Percentiles rank a stretch among this genome's conserved stretches.
Conservation (phyloP, 2,888 invertebrate species). For the Drosophila nr. medialis region DNA sequence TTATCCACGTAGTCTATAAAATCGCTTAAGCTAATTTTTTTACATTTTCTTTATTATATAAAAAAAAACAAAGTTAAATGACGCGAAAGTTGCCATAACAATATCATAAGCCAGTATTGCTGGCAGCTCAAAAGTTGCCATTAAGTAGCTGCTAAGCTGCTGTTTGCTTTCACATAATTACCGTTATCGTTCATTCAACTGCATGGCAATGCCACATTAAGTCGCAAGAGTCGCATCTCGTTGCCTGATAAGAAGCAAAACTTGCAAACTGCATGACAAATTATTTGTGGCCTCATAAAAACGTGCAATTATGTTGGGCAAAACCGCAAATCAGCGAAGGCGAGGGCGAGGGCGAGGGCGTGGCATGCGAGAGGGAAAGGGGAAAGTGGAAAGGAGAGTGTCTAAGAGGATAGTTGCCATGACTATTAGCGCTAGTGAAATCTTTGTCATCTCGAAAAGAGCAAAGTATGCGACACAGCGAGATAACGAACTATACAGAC, state of each 20-base stretch:
- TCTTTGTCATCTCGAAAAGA: constrained; percentile 43
- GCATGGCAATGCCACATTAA: constrained; percentile 31
- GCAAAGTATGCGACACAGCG: constrained; percentile 46
- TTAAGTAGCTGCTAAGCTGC: constrained; percentile 36
- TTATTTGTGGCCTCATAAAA: constrained; percentile 55
- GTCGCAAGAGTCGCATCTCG: constrained; percentile 30
- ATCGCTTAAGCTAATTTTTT: not conserved
- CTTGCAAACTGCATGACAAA: constrained; percentile 56
- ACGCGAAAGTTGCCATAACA: not conserved
- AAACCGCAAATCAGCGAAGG: constrained; percentile 48
- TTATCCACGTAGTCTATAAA: not conserved
- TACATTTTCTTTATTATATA: not conserved
- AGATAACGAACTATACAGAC: constrained; percentile 45
- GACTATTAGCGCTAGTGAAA: constrained; percentile 51
- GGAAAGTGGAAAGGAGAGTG: not conserved
- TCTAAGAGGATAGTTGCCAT: constrained; percentile 6
- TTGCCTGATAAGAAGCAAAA: constrained; percentile 34
- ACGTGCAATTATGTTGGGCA: constrained; percentile 60
- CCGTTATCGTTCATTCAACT: constrained; percentile 36
- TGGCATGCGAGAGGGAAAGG: not conserved
- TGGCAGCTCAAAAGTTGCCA: constrained; percentile 6
- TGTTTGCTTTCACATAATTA: constrained; percentile 39
- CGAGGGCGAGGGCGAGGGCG: not conserved
- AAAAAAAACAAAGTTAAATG: not conserved
- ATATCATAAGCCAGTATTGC: not conserved